These are phyloP conservation scores for Lampris megalopsis DNA, from an alignment of 2,113 vertebrate genomes.

Conservation along the genomic window DNA sequence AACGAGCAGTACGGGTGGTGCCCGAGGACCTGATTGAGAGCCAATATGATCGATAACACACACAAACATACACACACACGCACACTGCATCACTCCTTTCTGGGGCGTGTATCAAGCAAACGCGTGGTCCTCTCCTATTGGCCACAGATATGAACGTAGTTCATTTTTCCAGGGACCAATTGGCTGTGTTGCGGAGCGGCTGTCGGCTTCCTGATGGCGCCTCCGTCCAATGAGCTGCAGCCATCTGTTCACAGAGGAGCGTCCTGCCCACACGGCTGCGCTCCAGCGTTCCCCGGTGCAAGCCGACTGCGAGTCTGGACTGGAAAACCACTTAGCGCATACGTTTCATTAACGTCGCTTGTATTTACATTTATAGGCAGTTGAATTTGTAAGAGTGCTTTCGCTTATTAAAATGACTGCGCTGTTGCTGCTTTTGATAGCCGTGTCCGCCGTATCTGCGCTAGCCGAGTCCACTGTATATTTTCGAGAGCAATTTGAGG, in stretches of 20 bases:
- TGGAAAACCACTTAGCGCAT: background rate
- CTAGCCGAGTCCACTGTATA: slow-evolving; percentile 79
- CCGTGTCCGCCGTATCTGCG: slow-evolving; percentile 62
- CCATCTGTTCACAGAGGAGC: slow-evolving; percentile 85
- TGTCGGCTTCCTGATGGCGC: slow-evolving; percentile 44
- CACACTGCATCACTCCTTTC: slow-evolving; percentile 31
- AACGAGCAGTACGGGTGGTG: too few species aligned
- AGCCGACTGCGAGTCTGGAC: slow-evolving; percentile 39
- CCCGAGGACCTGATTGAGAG: too few species aligned
- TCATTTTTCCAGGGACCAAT: slow-evolving; percentile 31
- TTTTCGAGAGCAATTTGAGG: slow-evolving; percentile 88
- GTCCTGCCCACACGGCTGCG: slow-evolving; percentile 55
- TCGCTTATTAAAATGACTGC: slow-evolving; percentile 64
- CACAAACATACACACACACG: too few species aligned
- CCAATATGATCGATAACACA: too few species aligned
- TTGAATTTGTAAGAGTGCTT: background rate
- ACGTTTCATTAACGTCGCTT: background rate
- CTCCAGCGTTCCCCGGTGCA: slow-evolving; percentile 28
- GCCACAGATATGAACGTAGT: slow-evolving; percentile 1
- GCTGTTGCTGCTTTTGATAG: slow-evolving; percentile 76
- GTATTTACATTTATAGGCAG: background rate
- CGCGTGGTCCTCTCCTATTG: slow-evolving; percentile 80
- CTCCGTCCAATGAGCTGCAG: slow-evolving; percentile 78
- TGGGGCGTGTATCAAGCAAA: slow-evolving; percentile 63
- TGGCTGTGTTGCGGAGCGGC: slow-evolving; percentile 33